These are phyloP conservation scores for Cinclus mexicanus DNA, from an alignment of 2,113 vertebrate genomes.

Conservation along the genomic window DNA sequence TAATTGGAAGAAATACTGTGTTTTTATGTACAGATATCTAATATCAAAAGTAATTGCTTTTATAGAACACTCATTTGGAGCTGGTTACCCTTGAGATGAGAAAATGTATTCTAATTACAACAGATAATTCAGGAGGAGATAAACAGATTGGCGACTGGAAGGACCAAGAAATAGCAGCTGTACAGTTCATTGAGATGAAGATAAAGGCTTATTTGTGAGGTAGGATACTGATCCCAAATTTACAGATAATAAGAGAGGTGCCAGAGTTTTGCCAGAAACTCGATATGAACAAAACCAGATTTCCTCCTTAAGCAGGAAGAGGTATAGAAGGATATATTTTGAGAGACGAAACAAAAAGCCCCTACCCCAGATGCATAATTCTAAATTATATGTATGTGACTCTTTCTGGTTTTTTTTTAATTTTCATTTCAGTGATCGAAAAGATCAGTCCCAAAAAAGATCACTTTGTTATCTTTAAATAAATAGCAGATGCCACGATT, in stretches of 20 bases:
- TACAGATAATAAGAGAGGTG: background rate
- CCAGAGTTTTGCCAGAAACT: background rate
- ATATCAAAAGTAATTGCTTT: constrained; percentile 64
- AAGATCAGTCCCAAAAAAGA: background rate
- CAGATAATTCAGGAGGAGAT: constrained; percentile 58
- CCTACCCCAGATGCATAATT: background rate
- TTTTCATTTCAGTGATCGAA: background rate
- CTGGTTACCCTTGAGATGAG: constrained; percentile 39
- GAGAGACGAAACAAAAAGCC: background rate
- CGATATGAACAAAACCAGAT: background rate
- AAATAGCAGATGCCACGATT: background rate
- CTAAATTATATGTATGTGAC: background rate
- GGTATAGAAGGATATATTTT: background rate
- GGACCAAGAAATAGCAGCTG: constrained; percentile 25
- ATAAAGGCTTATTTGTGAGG: background rate
- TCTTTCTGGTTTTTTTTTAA: background rate
- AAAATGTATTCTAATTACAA: constrained; percentile 59
- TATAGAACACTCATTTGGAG: constrained; percentile 58
- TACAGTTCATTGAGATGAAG: background rate
- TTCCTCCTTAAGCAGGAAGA: background rate
- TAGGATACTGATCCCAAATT: background rate
- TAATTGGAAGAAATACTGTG: constrained; percentile 58
- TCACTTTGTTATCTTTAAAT: background rate
- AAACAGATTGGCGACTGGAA: constrained; percentile 56
- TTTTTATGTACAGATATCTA: constrained; percentile 49